Evolutionary conservation across 2,113 vertebrate genomes (phyloP).

Genomic region (Microtus pennsylvanicus): DNA sequence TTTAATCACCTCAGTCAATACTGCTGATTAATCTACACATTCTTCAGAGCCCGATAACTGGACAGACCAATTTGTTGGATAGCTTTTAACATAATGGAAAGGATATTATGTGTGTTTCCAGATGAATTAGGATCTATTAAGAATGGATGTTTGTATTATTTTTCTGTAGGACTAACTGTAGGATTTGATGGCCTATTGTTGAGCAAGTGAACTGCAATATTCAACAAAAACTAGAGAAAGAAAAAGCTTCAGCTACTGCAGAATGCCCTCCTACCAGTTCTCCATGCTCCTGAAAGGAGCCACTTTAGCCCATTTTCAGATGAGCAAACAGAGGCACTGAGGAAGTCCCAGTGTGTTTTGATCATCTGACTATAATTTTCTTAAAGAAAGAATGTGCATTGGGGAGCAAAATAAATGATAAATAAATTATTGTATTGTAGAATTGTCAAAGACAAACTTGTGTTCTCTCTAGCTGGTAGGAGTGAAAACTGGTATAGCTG

Average conservation of each 20-base stretch:
- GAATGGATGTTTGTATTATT: not conserved
- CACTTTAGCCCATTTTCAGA: not conserved
- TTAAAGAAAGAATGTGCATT: not conserved
- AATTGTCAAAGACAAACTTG: not conserved
- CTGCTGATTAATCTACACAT: constrained; percentile 12
- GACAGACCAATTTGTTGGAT: constrained; percentile 19
- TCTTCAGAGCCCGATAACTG: constrained; percentile 24
- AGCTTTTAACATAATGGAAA: constrained; percentile 21
- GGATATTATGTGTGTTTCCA: not conserved
- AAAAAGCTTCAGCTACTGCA: not conserved
- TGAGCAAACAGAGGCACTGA: not conserved
- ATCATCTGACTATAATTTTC: not conserved
- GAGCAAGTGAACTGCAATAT: not conserved
- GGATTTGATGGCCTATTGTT: not conserved
- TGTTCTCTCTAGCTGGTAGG: not conserved
- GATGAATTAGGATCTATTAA: not conserved
- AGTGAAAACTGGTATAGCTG: too few species aligned
- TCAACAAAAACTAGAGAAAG: constrained; percentile 6
- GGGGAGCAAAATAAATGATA: not conserved
- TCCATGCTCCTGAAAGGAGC: not conserved
- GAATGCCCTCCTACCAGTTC: not conserved
- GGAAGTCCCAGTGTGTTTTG: constrained; percentile 3
- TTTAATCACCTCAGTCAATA: constrained; percentile 15
- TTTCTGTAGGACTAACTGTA: not conserved
- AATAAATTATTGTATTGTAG: not conserved